Evolutionary conservation across 2,888 invertebrate genomes (phyloP).

Genomic region (Archips crataeganus): DNA sequence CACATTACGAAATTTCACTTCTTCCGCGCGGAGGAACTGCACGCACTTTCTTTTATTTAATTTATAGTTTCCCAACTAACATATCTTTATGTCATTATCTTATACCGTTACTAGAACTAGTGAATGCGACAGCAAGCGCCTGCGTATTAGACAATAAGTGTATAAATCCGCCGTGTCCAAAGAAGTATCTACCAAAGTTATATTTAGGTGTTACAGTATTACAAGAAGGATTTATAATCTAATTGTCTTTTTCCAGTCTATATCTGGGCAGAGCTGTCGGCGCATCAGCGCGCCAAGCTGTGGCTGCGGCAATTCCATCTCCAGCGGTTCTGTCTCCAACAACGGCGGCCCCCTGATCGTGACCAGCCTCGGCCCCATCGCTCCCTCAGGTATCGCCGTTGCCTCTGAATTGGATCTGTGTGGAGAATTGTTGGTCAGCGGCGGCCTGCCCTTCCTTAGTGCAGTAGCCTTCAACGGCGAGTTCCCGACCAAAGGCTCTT

Average conservation of each 20-base stretch:
- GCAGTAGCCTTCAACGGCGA: slow-evolving; percentile 55
- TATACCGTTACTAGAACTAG: no score
- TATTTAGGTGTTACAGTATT: no score
- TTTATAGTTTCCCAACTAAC: no score
- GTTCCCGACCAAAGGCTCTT: slow-evolving; percentile 21
- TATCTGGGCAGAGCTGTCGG: slow-evolving; percentile 24
- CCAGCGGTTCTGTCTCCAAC: slow-evolving; percentile 8
- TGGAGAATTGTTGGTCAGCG: slow-evolving; percentile 52
- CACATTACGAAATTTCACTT: no score
- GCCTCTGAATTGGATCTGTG: slow-evolving; percentile 61
- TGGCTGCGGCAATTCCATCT: background rate
- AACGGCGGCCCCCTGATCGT: slow-evolving; percentile 41
- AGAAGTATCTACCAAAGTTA: no score
- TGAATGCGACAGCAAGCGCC: no score
- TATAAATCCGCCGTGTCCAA: no score
- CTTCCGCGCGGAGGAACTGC: no score
- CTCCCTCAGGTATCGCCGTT: slow-evolving; percentile 57
- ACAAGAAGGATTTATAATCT: no score
- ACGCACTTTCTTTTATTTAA: no score
- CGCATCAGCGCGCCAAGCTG: slow-evolving; percentile 29
- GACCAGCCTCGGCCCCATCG: slow-evolving; percentile 50
- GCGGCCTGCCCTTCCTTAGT: slow-evolving; percentile 59
- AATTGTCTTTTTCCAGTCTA: slow-evolving; percentile 31
- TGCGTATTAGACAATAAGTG: no score
- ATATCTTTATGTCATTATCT: no score